phyloP scores from a whole-genome alignment of 2,113 vertebrate species.

The Myrmecobius fasciatus region DNA sequence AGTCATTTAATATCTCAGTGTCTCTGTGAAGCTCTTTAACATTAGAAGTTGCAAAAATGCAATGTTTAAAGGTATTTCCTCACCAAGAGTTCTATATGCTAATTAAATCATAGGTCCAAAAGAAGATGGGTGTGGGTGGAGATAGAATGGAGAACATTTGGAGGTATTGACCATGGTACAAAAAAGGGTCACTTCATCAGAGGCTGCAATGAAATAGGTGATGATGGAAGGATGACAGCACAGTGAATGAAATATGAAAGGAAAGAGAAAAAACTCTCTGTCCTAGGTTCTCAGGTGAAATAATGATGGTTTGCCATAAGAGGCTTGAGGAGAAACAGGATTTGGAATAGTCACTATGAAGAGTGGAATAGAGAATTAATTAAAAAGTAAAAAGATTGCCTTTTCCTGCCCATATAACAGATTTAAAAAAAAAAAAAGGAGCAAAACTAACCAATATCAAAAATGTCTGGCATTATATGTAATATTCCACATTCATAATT shows the following conservation, averaged over 20 bases:
- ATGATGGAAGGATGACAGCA: background rate
- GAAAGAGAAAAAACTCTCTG: background rate
- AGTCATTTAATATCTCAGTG: background rate
- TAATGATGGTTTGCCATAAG: background rate
- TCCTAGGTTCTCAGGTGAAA: background rate
- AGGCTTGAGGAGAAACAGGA: background rate
- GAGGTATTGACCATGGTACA: background rate
- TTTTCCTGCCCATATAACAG: background rate
- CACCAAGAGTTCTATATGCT: background rate
- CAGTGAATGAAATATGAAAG: background rate
- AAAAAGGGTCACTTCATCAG: background rate
- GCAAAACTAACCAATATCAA: background rate
- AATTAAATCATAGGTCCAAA: background rate
- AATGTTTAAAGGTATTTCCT: background rate
- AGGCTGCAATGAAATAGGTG: background rate
- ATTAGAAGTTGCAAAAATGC: background rate
- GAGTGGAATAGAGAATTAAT: background rate
- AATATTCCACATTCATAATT: background rate
- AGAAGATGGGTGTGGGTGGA: background rate
- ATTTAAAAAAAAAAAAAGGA: background rate
- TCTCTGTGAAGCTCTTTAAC: background rate
- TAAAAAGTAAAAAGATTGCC: background rate
- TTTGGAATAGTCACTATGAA: background rate
- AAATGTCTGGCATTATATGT: background rate
- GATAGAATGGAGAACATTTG: background rate